Base-by-base conservation (phyloP, 2,888 invertebrate species). In the Hydrotaea cyrtoneurina region DNA sequence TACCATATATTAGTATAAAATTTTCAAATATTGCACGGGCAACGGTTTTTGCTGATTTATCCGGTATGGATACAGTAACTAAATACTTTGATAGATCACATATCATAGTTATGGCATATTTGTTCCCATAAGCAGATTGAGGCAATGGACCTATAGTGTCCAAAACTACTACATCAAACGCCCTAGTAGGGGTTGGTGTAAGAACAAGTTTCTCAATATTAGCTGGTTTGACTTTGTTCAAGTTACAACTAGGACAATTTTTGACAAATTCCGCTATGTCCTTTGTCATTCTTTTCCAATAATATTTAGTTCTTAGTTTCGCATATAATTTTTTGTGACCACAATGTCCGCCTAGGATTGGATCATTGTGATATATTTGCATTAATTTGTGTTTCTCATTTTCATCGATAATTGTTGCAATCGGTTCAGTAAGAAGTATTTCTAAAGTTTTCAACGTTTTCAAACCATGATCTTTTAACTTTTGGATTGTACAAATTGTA, bases 391-490 rank as follows among this genome's bases (percentile, higher is more conserved):
- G 66, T 8, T 39, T 66, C n/a, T 66, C 66, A n/a, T 0, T 39
- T 66, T 66, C 66, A 0, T 5, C 11, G 2, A 17, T 66, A 36
- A 66, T n/a, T 36, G 17, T 66, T 36, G 31, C 39, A 2, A 66
- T 19, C 8, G 66, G 50, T 5, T 71, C 71, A 2, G 50, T 66
- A 23, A 71, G 23, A 72, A 36, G 31, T n/a, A 72, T 72, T 36
- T 72, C 55, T 10, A 72, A 15, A 72, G 55, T 53, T 72, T 55
- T 72, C 31, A 72, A 55, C 31, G 53, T 72, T 13, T 73, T 57
- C 8, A 36, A 39, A 39, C 73, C 73, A 7, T 39, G 10, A 57
- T 57, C 15, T 39, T 73, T 73, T 19, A 73, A 36, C 10, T 15
- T 36, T 57, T 73, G 57, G 10, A 72, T 72, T 72, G n/a, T n/a